Evolutionary conservation across 1,140 invertebrate species (phyloP).

Genomic region (Calliphora vicina): DNA sequence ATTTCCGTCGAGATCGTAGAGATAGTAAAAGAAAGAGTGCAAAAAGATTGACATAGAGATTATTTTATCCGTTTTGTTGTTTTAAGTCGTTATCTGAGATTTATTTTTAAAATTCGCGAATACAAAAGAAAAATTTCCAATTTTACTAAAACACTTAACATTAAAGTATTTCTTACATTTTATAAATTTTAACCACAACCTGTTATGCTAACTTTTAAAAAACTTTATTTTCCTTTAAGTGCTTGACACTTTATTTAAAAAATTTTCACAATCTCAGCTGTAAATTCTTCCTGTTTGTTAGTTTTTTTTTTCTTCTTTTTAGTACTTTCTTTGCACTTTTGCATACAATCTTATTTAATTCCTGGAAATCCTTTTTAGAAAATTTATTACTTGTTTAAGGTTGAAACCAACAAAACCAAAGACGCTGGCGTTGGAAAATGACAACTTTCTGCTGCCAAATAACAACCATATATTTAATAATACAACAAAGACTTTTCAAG

Average conservation of each 20-base stretch:
- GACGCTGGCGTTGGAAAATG: neutral
- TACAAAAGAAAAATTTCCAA: too few species aligned
- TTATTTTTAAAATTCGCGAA: too few species aligned
- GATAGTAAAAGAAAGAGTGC: too few species aligned
- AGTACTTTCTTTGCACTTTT: neutral
- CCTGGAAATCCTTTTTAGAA: slow-evolving; percentile 18
- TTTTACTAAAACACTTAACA: too few species aligned
- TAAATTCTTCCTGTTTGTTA: neutral
- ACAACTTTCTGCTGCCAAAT: neutral
- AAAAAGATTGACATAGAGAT: too few species aligned
- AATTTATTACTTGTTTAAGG: slow-evolving; percentile 16
- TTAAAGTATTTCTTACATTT: too few species aligned
- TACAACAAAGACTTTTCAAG: slow-evolving; percentile 18
- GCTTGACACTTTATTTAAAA: neutral
- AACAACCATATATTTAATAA: neutral
- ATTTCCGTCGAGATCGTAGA: too few species aligned
- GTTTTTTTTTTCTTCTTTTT: neutral
- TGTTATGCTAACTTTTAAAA: too few species aligned
- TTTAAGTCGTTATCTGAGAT: too few species aligned
- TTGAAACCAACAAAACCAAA: neutral
- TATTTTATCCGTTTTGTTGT: too few species aligned
- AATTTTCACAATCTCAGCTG: neutral
- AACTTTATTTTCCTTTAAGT: too few species aligned
- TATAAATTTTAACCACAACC: too few species aligned
- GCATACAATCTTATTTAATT: slow-evolving; percentile 24